Percentiles rank a stretch among this genome's conserved stretches.
Conservation (phyloP, 2,888 invertebrate genomes). For the Ormyrus rosae region DNA sequence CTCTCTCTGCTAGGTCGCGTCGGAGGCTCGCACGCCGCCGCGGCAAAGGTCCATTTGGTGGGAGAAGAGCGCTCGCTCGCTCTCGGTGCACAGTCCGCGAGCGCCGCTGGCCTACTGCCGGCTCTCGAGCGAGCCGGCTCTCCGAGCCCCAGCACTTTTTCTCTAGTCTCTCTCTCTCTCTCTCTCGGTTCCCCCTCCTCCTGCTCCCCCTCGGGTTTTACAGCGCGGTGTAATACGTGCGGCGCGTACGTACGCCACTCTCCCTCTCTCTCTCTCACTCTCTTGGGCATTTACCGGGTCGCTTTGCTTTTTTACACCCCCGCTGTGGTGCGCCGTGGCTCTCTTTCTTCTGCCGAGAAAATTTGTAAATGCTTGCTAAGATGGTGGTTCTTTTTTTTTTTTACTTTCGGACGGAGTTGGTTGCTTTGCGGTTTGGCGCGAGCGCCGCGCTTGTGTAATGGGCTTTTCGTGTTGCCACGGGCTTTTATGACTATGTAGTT, state of each 20-base stretch:
- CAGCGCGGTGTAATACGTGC: constrained; percentile 3
- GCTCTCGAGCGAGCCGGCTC: constrained; percentile 26
- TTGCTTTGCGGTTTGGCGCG: no score
- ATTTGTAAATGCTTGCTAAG: no score
- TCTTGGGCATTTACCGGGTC: background rate
- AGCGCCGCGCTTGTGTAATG: no score
- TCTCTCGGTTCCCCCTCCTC: background rate
- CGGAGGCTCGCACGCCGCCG: constrained; percentile 45
- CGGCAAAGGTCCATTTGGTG: constrained; percentile 41
- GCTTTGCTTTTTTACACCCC: background rate
- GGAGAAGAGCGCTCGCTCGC: constrained; percentile 7
- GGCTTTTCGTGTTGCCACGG: no score
- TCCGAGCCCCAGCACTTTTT: constrained; percentile 34
- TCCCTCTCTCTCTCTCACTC: constrained; percentile 17
- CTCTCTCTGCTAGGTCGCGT: constrained; percentile 33
- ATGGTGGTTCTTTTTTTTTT: background rate
- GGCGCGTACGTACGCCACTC: constrained; percentile 6
- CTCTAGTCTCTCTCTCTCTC: constrained; percentile 47
- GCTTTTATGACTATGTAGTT: no score
- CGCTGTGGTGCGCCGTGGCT: no score
- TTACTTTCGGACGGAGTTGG: background rate
- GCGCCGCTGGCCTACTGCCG: constrained; percentile 74
- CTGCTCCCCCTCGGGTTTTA: constrained; percentile 2
- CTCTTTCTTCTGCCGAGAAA: no score
- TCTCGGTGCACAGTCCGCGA: constrained; percentile 65